Conservation (phyloP, 1,140 invertebrate species). For the Habropoda laboriosa region DNA sequence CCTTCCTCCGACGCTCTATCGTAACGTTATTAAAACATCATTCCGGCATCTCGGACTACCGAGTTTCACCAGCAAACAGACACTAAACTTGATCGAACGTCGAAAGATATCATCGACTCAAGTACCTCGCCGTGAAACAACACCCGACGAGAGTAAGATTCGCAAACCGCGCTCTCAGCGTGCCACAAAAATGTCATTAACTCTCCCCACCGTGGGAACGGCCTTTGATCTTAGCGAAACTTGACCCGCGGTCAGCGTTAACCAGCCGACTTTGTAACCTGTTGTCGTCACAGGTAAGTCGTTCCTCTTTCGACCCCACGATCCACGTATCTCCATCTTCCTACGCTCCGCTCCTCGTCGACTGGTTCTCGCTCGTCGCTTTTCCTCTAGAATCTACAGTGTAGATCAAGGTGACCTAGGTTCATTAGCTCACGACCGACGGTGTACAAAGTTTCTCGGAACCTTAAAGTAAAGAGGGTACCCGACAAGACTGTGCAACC, state of each 20-base stretch:
- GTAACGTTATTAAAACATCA: too few species aligned
- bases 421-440: conserved; percentile 55
- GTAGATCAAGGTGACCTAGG: conserved; percentile 37
- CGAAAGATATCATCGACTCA: too few species aligned
- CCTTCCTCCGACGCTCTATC: too few species aligned
- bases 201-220: conserved; percentile 27
- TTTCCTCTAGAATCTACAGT: too few species aligned
- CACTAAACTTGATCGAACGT: too few species aligned
- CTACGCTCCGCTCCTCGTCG: neutral
- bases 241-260: conserved; percentile 49
- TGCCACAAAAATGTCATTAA: conserved; percentile 62
- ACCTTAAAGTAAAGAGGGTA: conserved; percentile 23
- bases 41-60: too few species aligned
- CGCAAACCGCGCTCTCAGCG: too few species aligned
- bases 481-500: neutral
- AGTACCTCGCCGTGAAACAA: too few species aligned
- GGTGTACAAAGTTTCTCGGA: conserved; percentile 52
- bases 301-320: neutral
- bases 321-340: conserved; percentile 2
- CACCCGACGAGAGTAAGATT: too few species aligned
- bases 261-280: conserved; percentile 60
- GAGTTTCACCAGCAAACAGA: too few species aligned
- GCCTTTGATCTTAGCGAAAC: conserved; percentile 58
- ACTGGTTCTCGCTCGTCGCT: neutral
- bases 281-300: conserved; percentile 37